phyloP scores from a whole-genome alignment of 2,888 invertebrate genomes.

The Mesoligia furuncula region DNA sequence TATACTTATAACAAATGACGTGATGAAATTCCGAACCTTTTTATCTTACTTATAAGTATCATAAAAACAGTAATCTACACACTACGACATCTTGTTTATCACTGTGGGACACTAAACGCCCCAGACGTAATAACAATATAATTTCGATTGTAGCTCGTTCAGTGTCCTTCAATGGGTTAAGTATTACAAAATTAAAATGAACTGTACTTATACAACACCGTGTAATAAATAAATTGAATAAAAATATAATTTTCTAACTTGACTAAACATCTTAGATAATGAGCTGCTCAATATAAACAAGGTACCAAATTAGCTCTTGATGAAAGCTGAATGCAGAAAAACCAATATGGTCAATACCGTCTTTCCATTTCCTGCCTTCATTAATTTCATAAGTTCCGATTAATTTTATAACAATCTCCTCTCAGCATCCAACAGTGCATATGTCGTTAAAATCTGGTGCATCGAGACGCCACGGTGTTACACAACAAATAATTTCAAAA shows the following conservation, averaged over 20 bases:
- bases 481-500: constrained; percentile 52
- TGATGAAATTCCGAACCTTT: background rate
- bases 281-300: background rate
- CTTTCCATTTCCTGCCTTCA: background rate
- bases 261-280: background rate
- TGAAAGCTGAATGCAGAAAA: too few relatives aligned
- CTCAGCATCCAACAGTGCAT: background rate
- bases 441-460: constrained; percentile 45
- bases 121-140: too few relatives aligned
- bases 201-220: background rate
- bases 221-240: background rate
- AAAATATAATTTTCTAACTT: background rate
- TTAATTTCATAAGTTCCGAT: background rate
- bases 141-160: too few relatives aligned
- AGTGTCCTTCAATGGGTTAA: too few relatives aligned
- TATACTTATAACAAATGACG: background rate
- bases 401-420: constrained; percentile 3
- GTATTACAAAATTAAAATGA: background rate
- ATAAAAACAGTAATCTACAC: background rate
- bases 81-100: background rate
- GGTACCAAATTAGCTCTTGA: background rate
- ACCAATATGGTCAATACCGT: too few relatives aligned
- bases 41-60: background rate
- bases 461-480: constrained; percentile 41
- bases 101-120: too few relatives aligned